Conservation (phyloP, 2,797 vertebrate species). For the Rhynchonycteris naso region DNA sequence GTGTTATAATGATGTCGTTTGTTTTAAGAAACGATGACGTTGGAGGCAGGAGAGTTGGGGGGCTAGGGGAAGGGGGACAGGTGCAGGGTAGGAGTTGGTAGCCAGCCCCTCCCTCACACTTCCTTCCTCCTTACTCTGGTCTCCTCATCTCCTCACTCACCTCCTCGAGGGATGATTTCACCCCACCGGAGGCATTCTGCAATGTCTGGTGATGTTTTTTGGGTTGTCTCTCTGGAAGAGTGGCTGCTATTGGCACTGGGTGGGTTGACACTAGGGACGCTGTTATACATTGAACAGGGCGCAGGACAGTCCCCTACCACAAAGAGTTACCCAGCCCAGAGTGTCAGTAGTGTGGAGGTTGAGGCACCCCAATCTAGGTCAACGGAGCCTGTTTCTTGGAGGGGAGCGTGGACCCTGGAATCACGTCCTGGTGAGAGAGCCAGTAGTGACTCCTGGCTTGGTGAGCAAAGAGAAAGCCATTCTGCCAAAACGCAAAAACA, state of each 20-base stretch:
- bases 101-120: background rate
- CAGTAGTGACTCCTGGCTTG: background rate
- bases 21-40: background rate
- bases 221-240: background rate
- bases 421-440: background rate
- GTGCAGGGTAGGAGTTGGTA: background rate
- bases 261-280: background rate
- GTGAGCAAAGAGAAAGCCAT: background rate
- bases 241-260: background rate
- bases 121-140: background rate
- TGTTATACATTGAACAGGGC: background rate
- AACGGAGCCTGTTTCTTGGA: background rate
- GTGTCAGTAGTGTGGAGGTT: background rate
- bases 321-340: background rate
- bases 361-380: background rate
- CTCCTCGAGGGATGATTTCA: background rate
- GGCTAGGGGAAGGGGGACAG: background rate
- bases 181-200: background rate
- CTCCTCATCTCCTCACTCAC: background rate
- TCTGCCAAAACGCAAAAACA: background rate
- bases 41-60: background rate
- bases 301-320: background rate
- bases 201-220: background rate
- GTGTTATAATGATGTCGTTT: background rate
- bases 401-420: background rate